Base-by-base conservation (phyloP, 53 echinoderm and acorn worm genomes). In the Zoroaster sp. region DNA sequence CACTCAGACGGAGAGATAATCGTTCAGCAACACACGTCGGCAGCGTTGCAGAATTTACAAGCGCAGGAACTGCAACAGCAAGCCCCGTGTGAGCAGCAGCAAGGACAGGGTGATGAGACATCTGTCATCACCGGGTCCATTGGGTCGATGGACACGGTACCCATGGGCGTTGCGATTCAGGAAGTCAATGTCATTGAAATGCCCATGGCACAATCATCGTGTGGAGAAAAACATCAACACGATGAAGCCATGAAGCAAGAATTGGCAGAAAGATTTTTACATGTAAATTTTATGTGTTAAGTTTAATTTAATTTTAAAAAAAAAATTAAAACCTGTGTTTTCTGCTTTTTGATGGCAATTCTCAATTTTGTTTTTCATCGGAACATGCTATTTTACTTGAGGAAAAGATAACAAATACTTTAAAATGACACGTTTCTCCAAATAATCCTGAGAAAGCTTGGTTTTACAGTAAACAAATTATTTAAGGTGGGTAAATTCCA, bases 1-100 rank as follows among this genome's bases (percentile, higher is more conserved):
- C 85, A 85, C 51, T 85, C 85, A 20, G 85, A 65, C 9, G 87
- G 87, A 42, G 75, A 87, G 43, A 63, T 74, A 40, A 75, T 63
- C 75, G 65, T 75, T 4, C 87, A 87, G 65, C 63, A 45, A 41
- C 66, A 87, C 55, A 34, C 74, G 30, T 63, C 65, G 2, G 14
- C 75, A 8, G 74, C 75, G 53, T 17, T 87, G 54, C 74, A 74
- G n/a, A 53, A 74, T 34, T 55, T 75, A 21, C 51, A 54, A 13
- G 42, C 23, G 10, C 78, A 78, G 34, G 37, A 83, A 68, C 83
- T 44, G 18, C 83, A 83, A 36, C 83, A 83, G 7, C 33, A 34
- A 59, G 28, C 14, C 53, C 9, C 10, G 3, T 14, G n/a, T 21
- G 74, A 7, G 14, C 34, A 30, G n/a, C 71, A 87, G 63, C 75